phyloP scores from a whole-genome alignment of 2,888 invertebrate genomes.

The Alcis repandata region DNA sequence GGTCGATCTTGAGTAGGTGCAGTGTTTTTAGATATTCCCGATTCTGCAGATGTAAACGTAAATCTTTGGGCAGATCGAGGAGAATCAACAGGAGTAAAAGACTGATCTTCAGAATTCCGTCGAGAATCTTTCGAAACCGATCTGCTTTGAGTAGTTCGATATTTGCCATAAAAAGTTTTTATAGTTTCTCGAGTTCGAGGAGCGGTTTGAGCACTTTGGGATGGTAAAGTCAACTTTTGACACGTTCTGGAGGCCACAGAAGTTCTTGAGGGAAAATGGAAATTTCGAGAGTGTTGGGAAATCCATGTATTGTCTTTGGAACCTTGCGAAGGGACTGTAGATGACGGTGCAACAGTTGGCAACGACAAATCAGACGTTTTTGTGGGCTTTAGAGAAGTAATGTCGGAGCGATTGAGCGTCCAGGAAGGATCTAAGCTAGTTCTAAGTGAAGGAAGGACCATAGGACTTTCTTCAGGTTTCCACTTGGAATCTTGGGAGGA shows the following conservation, averaged over 20 bases:
- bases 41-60: background rate
- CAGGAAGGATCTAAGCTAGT: background rate
- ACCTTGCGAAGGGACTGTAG: background rate
- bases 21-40: background rate
- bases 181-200: background rate
- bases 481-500: conserved; percentile 4
- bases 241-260: background rate
- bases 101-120: conserved; percentile 2
- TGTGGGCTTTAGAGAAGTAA: background rate
- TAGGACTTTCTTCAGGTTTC: background rate
- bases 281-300: conserved; percentile 3
- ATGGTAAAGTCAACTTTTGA: too few relatives aligned
- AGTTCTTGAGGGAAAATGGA: background rate
- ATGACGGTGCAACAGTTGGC: background rate
- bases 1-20: background rate
- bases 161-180: background rate
- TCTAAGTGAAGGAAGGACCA: conserved; percentile 3
- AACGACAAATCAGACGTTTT: conserved; percentile 3
- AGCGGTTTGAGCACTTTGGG: background rate
- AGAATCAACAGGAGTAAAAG: conserved; percentile 6
- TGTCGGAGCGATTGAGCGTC: conserved; percentile 1
- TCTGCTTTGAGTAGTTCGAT: background rate
- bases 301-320: background rate
- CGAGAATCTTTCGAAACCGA: background rate
- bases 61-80: background rate